A percentile compares a stretch with the other conserved stretches of the same genome.
Conservation (phyloP, 2,888 invertebrate genomes). For the Sinotaia quadrata region DNA sequence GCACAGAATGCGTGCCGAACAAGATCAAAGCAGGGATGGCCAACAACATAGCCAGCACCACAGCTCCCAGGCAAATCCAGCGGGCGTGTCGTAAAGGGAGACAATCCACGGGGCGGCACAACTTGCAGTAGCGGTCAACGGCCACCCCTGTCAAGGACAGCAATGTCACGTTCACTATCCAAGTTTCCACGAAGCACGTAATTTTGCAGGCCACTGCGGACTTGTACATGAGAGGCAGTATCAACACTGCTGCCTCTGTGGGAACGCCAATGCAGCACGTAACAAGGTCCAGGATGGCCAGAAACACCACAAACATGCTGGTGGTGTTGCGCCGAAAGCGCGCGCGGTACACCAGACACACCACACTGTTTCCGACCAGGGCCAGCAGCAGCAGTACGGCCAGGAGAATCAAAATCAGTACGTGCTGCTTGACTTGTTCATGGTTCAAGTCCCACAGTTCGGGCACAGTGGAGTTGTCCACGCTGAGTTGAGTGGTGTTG, state of each 20-base stretch:
- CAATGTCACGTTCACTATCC: slow-evolving; percentile 51
- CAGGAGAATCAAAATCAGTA: slow-evolving; percentile 51
- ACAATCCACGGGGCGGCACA: slow-evolving; percentile 52
- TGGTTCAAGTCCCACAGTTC: slow-evolving; percentile 41
- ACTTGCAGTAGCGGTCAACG: slow-evolving; percentile 58
- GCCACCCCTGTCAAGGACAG: slow-evolving; percentile 57
- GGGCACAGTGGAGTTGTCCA: neutral
- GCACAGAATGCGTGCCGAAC: slow-evolving; percentile 50
- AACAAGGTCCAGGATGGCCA: slow-evolving; percentile 56
- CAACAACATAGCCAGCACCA: slow-evolving; percentile 43
- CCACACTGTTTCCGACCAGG: slow-evolving; percentile 52
- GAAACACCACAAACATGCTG: slow-evolving; percentile 56
- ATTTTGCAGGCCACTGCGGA: slow-evolving; percentile 53
- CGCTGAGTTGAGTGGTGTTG: too few species aligned
- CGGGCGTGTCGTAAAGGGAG: slow-evolving; percentile 52
- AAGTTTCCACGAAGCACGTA: slow-evolving; percentile 52
- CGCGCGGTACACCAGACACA: slow-evolving; percentile 56
- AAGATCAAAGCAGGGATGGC: slow-evolving; percentile 53
- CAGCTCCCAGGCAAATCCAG: slow-evolving; percentile 43
- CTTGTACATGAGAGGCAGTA: slow-evolving; percentile 50
- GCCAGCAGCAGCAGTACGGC: slow-evolving; percentile 46
- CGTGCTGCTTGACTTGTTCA: slow-evolving; percentile 42
- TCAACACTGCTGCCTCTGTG: slow-evolving; percentile 52
- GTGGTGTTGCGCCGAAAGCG: slow-evolving; percentile 56
- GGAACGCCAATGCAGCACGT: slow-evolving; percentile 53